These are phyloP conservation scores for Cheilosia variabilis DNA, from an alignment of 2,888 invertebrate genomes.

Conservation along the genomic window DNA sequence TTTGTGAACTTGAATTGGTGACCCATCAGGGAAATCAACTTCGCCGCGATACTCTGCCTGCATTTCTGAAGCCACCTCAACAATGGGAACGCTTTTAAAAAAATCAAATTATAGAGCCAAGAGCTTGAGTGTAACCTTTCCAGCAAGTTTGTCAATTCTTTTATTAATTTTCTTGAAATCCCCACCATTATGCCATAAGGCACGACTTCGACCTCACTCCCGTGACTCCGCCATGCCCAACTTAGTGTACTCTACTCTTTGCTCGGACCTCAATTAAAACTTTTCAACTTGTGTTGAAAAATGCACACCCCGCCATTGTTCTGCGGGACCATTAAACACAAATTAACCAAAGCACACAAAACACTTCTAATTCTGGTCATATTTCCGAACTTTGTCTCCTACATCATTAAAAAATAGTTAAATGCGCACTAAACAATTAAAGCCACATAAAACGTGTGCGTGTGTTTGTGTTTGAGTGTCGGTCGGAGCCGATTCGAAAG, in stretches of 20 bases:
- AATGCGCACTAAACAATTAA: slow-evolving; percentile 46
- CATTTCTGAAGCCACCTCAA: too few species aligned
- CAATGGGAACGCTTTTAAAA: too few species aligned
- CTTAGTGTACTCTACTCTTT: slow-evolving; percentile 8
- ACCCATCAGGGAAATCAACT: too few species aligned
- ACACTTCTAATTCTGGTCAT: slow-evolving; percentile 21
- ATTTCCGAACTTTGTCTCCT: slow-evolving; percentile 42
- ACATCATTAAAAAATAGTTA: slow-evolving; percentile 43
- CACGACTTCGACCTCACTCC: too few species aligned
- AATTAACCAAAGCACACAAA: slow-evolving; percentile 35
- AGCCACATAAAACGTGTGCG: slow-evolving; percentile 33
- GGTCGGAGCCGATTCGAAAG: slow-evolving; percentile 19
- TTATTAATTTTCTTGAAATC: too few species aligned
- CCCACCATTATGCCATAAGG: too few species aligned
- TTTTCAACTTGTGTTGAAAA: slow-evolving; percentile 17
- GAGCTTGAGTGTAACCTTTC: too few species aligned
- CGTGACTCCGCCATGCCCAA: background rate
- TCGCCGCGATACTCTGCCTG: too few species aligned
- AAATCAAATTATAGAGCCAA: too few species aligned
- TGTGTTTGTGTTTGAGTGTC: too few species aligned
- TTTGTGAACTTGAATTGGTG: too few species aligned
- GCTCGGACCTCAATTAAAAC: slow-evolving; percentile 45
- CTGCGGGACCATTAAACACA: slow-evolving; percentile 14
- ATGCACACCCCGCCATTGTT: background rate
- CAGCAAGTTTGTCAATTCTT: too few species aligned